These are phyloP conservation scores for Noctua comes DNA, from an alignment of 2,888 invertebrate species.

Conservation along the genomic window DNA sequence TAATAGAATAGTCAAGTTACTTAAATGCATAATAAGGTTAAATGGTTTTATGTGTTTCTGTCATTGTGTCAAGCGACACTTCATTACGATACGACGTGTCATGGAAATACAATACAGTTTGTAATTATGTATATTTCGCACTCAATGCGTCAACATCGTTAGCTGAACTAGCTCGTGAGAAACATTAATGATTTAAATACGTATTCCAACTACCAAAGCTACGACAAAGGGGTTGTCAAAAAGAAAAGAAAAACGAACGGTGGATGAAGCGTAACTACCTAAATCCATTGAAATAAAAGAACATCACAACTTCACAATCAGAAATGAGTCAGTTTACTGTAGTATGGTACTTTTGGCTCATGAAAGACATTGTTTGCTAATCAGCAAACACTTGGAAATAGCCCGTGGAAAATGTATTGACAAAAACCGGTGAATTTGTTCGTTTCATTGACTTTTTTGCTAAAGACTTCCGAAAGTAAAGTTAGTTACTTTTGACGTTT, in stretches of 20 bases:
- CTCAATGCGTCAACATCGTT: slow-evolving; percentile 6
- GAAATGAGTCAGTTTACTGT: neutral
- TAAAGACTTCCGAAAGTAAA: neutral
- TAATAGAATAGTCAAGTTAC: slow-evolving; percentile 29
- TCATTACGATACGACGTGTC: slow-evolving; percentile 12
- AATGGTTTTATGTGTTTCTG: slow-evolving; percentile 29
- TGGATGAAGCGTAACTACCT: neutral
- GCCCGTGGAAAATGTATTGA: neutral
- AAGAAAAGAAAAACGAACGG: neutral
- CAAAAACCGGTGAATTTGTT: neutral
- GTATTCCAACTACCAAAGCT: slow-evolving; percentile 23
- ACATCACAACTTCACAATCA: neutral
- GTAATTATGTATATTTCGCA: neutral
- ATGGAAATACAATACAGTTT: slow-evolving; percentile 7
- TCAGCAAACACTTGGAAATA: neutral
- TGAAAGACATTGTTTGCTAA: neutral
- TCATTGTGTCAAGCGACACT: slow-evolving; percentile 28
- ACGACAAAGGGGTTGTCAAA: neutral
- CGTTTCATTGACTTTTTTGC: neutral
- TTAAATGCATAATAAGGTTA: slow-evolving; percentile 36
- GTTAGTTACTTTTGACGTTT: neutral
- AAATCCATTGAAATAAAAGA: slow-evolving; percentile 27
- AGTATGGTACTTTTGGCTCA: neutral
- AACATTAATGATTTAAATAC: slow-evolving; percentile 22
- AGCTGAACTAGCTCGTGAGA: neutral